A percentile compares a stretch with the other conserved stretches of the same genome.
Conservation (phyloP, 2,888 invertebrate species). For the Ichneumoninae sp. region DNA sequence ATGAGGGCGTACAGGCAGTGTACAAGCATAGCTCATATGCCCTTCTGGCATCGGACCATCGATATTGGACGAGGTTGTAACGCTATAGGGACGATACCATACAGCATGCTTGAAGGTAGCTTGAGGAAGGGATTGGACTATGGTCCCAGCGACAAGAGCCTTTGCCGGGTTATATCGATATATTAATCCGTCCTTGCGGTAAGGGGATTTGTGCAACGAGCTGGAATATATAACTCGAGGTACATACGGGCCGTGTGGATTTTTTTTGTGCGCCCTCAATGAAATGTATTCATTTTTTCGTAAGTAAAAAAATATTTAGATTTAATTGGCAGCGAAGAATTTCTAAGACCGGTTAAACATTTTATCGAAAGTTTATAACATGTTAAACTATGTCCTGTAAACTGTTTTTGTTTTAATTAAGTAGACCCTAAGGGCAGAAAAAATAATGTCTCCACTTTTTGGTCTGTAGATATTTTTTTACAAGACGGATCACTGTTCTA, state of each 20-base stretch:
- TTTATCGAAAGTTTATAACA: too few relatives aligned
- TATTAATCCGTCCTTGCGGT: slow-evolving; percentile 41
- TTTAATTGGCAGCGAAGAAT: too few relatives aligned
- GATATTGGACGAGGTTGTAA: neutral
- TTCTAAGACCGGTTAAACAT: too few relatives aligned
- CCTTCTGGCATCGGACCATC: neutral
- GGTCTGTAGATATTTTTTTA: too few relatives aligned
- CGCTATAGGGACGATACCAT: neutral
- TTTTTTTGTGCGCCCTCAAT: too few relatives aligned
- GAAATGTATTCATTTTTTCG: too few relatives aligned
- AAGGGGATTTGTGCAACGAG: slow-evolving; percentile 5
- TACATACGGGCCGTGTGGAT: neutral
- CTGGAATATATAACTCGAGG: neutral
- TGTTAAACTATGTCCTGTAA: too few relatives aligned
- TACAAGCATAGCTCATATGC: neutral
- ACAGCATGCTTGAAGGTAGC: neutral
- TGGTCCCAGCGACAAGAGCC: slow-evolving; percentile 13
- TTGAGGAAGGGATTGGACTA: slow-evolving; percentile 38
- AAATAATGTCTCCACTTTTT: too few relatives aligned
- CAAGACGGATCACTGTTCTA: too few relatives aligned
- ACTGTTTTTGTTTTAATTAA: too few relatives aligned
- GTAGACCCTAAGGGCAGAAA: too few relatives aligned
- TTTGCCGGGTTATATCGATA: slow-evolving; percentile 36
- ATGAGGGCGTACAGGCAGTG: neutral
- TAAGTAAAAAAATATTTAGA: too few relatives aligned